Base-by-base conservation (phyloP, 2,888 invertebrate genomes). In the Aethes cnicana region DNA sequence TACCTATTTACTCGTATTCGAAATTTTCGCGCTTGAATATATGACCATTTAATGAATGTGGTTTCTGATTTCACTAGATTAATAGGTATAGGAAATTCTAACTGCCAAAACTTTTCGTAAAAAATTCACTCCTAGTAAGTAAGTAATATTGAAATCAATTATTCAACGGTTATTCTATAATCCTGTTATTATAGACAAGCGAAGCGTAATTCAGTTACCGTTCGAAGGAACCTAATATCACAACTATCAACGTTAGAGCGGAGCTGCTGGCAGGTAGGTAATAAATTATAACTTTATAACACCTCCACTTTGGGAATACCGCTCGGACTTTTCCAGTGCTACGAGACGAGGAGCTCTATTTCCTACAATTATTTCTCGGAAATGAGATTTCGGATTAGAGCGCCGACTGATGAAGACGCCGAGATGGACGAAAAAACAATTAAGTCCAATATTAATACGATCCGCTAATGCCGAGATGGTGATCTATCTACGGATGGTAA, bases 361-460 rank as follows among this genome's bases (percentile, higher is more conserved):
- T 77, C 70, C 72, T 72, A 75, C 74, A 81, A 77, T 81, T 77
- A 81, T 79, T 76, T 70, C 58, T 69, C 74, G 81, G 83, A 82
- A 83, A 84, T 83, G 81, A 81, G 81, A 80, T 79, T 80, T 78
- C 63, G 78, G 81, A 82, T 83, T 82, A 82, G 69, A 71, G 68
- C 58, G 69, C 59, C 62, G 66, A 60, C 65, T 75, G 77, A 76
- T 76, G 74, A 77, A 77, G 75, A 73, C 64, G 68, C 64, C 59
- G 66, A 77, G 72, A 71, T 64, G 68, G 71, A 68, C 69, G 72
- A 74, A 77, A 79, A 77, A 80, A 78, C 72, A 77, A 80, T 79
- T 79, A 73, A 72, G 66, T 64, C 56, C 60, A 64, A 71, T 69
- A 69, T 69, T 69, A 71, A 72, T 69, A 69, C 68, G 66, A 68